Base-by-base conservation (phyloP, 2,113 vertebrate genomes). In the Hypocryptadius cinnamomeus region DNA sequence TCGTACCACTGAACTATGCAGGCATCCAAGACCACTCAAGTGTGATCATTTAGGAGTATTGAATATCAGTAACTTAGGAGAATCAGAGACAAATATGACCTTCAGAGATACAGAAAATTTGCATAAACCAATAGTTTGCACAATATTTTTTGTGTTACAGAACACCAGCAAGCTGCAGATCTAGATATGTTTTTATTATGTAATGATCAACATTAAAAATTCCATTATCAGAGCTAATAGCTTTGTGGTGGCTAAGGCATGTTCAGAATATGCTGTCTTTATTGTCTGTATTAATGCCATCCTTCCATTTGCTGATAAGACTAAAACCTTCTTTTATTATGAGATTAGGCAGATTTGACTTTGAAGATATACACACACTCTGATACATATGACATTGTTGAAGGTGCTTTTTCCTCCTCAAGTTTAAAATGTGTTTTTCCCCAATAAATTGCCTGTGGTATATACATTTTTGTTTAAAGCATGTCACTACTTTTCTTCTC, bases 311-410 rank as follows among this genome's bases (percentile, higher is more conserved):
- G 37, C 40, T 92, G 57, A 69, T 79, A 74, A 61, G 37, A 42
- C 23, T 64, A 64, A 95, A 92, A 31, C 37, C 40, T 82, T 50
- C 72, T 93, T 90, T 85, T 79, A 33, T 71, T 84, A 87, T 60
- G 47, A 90, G 73, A 95, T 92, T 81, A 85, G 76, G 63, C 71
- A 87, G 73, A 79, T 91, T 91, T 81, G 16, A 20, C 59, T 93
- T 76, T 54, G 53, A 89, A 92, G 33, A 42, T 60, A 47, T 0
- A 45, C 14, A 47, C 39, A 13, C 8, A 13, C 9, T 35, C 37
- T 78, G 53, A 61, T 68, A 45, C 1, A 3, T 16, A 50, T 50
- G 54, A 79, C 54, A 79, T 69, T 66, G 76, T 59, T 87, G 60
- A 93, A 92, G 40, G 50, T 81, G 15, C 31, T 87, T 94, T 90